Percentiles rank a stretch among this genome's conserved stretches.
These are phyloP conservation scores for Drosophila atripex DNA, from an alignment of 2,888 invertebrate species.

Conservation along the genomic window DNA sequence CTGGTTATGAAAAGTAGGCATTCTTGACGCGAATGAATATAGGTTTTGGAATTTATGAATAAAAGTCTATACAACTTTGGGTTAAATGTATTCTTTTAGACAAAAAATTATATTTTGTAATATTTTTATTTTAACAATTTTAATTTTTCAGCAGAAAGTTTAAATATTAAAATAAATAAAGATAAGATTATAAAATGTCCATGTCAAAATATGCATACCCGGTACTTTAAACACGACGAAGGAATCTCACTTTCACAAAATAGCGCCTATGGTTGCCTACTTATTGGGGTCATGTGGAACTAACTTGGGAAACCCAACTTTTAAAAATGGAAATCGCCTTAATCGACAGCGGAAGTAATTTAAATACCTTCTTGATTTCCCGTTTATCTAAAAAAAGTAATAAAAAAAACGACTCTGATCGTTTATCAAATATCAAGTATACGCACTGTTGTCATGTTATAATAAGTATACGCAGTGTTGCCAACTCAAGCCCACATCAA, in stretches of 20 bases:
- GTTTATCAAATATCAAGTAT: not conserved
- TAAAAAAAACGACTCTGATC: not conserved
- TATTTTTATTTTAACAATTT: not conserved
- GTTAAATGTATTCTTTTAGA: not conserved
- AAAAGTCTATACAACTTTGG: not conserved
- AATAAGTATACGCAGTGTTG: not conserved
- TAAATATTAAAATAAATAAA: not conserved
- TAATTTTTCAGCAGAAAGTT: not conserved
- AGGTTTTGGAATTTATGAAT: not conserved
- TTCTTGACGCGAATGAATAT: not conserved
- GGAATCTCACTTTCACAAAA: not conserved
- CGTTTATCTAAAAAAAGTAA: not conserved
- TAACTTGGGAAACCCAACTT: not conserved
- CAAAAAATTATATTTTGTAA: not conserved
- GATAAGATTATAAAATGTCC: not conserved
- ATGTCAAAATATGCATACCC: not conserved
- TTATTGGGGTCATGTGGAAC: not conserved
- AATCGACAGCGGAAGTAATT: not conserved
- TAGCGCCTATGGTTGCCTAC: not conserved
- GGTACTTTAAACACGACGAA: no score
- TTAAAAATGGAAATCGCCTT: not conserved
- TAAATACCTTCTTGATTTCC: not conserved
- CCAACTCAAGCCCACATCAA: not conserved
- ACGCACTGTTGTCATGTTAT: not conserved
- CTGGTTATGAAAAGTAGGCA: not conserved